These are phyloP conservation scores for Panulirus ornatus DNA, from an alignment of 1,140 invertebrate genomes.

Conservation along the genomic window DNA sequence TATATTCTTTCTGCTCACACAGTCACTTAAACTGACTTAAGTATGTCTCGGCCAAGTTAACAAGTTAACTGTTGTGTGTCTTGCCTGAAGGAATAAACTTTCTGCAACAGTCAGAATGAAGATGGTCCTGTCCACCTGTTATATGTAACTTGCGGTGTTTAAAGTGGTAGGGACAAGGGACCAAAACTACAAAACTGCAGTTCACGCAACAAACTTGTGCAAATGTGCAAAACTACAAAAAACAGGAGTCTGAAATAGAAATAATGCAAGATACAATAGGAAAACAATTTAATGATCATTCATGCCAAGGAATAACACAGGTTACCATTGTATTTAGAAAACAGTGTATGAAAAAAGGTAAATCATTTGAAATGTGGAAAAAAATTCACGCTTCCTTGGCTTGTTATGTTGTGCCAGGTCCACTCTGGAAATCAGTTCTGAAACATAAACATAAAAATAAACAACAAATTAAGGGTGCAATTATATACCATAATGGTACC, in stretches of 20 bases:
- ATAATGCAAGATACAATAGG: constrained; percentile 32
- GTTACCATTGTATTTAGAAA: constrained; percentile 22
- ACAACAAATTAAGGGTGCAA: constrained; percentile 48
- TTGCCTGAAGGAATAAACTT: not conserved
- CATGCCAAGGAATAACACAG: constrained; percentile 40
- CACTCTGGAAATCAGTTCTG: constrained; percentile 45
- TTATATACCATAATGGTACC: constrained; percentile 30
- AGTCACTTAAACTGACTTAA: not conserved
- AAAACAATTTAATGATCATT: constrained; percentile 37
- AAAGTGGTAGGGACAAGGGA: constrained; percentile 15
- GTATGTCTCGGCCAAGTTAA: not conserved
- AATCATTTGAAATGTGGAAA: constrained; percentile 18
- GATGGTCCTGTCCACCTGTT: constrained; percentile 5
- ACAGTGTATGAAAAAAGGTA: constrained; percentile 23
- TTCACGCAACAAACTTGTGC: constrained; percentile 47
- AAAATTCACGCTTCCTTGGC: constrained; percentile 44
- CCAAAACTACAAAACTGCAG: constrained; percentile 56
- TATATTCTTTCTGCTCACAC: not conserved
- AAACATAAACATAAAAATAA: constrained; percentile 36
- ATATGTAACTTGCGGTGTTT: constrained; percentile 8
- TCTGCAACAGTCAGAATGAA: not conserved
- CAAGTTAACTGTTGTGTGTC: not conserved
- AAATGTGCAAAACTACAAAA: constrained; percentile 43
- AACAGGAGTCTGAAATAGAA: not conserved
- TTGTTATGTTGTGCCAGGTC: constrained; percentile 49